A percentile compares a stretch with the other conserved stretches of the same genome.
These are phyloP conservation scores for Dermatophagoides farinae DNA, from an alignment of 1,140 invertebrate species.

Conservation along the genomic window DNA sequence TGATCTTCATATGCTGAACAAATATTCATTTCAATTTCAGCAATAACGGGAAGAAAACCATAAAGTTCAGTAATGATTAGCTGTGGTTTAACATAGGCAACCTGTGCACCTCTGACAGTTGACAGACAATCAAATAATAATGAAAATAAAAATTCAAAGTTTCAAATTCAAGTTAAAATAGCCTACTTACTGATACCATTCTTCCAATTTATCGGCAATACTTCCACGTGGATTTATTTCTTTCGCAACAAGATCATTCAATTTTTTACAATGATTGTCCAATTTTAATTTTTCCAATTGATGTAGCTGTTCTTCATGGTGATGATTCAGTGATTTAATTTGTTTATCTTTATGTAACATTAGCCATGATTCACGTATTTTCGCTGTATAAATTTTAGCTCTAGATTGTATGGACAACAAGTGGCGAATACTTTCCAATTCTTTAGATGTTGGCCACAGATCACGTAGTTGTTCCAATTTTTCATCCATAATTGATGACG, in stretches of 20 bases:
- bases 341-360: constrained; percentile 65
- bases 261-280: constrained; percentile 19
- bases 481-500: constrained; percentile 24
- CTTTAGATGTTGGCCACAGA: constrained; percentile 42
- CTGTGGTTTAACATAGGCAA: constrained; percentile 7
- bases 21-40: neutral
- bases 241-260: constrained; percentile 17
- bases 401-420: constrained; percentile 40
- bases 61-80: neutral
- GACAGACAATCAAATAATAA: neutral
- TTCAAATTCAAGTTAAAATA: neutral
- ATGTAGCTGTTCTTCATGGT: constrained; percentile 84
- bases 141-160: too few relatives aligned
- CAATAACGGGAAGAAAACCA: neutral
- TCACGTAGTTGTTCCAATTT: constrained; percentile 36
- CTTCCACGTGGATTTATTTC: constrained; percentile 11
- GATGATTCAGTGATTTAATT: constrained; percentile 39
- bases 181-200: constrained; percentile 19
- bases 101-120: constrained; percentile 12
- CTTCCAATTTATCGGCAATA: constrained; percentile 18
- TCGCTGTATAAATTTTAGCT: constrained; percentile 47
- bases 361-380: constrained; percentile 71
- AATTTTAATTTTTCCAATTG: constrained; percentile 46
- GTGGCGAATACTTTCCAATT: constrained; percentile 30
- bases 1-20: neutral